Base-by-base conservation (phyloP, 2,888 invertebrate species). In the Idaea dimidiata region DNA sequence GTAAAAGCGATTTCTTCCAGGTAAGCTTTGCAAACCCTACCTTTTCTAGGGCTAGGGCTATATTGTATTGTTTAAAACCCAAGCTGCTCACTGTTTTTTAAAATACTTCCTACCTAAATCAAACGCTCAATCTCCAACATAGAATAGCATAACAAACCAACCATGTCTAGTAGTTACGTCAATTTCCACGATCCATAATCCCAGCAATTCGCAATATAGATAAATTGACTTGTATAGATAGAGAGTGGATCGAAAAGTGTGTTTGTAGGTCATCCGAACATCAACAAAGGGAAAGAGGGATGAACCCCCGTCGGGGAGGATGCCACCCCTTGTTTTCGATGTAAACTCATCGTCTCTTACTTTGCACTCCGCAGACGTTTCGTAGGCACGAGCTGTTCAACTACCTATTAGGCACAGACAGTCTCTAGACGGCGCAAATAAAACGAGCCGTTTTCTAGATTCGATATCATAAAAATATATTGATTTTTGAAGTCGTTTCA, bases 241-340 rank as follows among this genome's bases (percentile, higher is more conserved):
- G 66, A 70, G 70, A 65, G 70, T 68, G 70, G 73, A 76, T 74
- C 73, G 73, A 72, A 78, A 86, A 84, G 80, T 85, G 84, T 88
- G 90, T 90, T 90, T 91, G 79, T 89, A 87, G 91, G 91, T 90
- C 90, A 90, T 77, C 74, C 73, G 79, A 84, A 85, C 81, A 82
- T 85, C 87, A 89, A 88, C 88, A 86, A 83, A 83, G 75, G 43
- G 43, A 43, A 43, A 43, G 76, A 75, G 73, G 75, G 72, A 72
- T 71, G 80, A 68, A 72, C 75, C 70, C 70, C 71, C 63, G 67
- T 70, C 68, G 68, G 76, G 73, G 73, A 72, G 74, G 54, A 70
- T 64, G 68, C 68, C 71, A 72, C 69, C 70, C 72, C 78, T 62
- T 60, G 58, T 65, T 72, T 69, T 66, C 66, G 68, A 67, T 66